Conservation (phyloP, 92 coral and sea anemone species). For the Metridium senile region DNA sequence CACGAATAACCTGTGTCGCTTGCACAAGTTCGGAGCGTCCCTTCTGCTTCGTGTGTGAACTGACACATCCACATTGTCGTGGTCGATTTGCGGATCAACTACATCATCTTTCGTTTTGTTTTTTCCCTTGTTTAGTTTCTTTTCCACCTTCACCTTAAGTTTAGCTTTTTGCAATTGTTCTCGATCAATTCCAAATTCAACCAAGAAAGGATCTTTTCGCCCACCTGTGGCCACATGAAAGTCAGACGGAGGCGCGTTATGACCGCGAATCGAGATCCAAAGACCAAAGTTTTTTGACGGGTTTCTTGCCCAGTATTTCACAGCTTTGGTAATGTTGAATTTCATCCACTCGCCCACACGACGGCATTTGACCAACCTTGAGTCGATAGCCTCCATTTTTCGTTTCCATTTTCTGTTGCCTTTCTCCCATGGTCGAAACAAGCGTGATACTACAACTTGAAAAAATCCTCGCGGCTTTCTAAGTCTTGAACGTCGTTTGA, state of each 20-base stretch:
- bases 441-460: constrained; percentile 71
- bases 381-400: constrained; percentile 54
- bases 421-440: constrained; percentile 56
- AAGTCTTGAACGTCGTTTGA: constrained; percentile 86
- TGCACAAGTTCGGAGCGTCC: constrained; percentile 48
- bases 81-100: background rate
- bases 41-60: constrained; percentile 56
- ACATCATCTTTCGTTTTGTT: constrained; percentile 11
- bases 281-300: constrained; percentile 76
- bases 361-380: constrained; percentile 67
- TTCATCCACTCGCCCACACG: constrained; percentile 91
- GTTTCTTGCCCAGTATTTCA: constrained; percentile 74
- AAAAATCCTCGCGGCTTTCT: constrained; percentile 54
- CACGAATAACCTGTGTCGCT: constrained; percentile 77
- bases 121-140: background rate
- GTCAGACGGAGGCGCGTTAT: constrained; percentile 67
- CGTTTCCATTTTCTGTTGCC: constrained; percentile 66
- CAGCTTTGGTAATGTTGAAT: constrained; percentile 82
- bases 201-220: constrained; percentile 89
- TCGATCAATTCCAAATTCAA: constrained; percentile 67
- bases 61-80: constrained; percentile 9
- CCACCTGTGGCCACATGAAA: constrained; percentile 88
- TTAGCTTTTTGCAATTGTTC: constrained; percentile 41
- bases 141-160: constrained; percentile 30
- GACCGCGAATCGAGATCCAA: constrained; percentile 74